Base-by-base conservation (phyloP, 2,888 invertebrate species). In the Noctua fimbriata region DNA sequence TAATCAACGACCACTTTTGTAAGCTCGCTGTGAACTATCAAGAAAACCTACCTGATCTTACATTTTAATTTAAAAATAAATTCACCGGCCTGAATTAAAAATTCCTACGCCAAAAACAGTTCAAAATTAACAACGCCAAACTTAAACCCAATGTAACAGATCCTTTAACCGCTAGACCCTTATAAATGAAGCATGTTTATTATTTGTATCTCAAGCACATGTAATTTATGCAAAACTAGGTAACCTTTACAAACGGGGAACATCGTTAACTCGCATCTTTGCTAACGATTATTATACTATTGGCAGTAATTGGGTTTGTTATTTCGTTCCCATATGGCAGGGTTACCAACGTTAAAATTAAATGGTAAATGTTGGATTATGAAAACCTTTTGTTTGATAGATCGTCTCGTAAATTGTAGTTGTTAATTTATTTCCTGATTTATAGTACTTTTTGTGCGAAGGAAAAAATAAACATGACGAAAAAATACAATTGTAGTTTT, bases 201-300 rank as follows among this genome's bases (percentile, higher is more conserved):
- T 74, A 69, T 41, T 74, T 49, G 69, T 82, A 75, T 83, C 72
- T 81, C 73, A 79, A 87, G 78, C 79, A 87, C 81, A 76, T 78
- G 87, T 87, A 85, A 87, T 85, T 82, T 83, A 81, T 88, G 83
- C 87, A 87, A 88, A 88, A 88, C 88, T 88, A 89, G 88, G 88
- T 89, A 92, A 92, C 92, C 89, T 90, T 90, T 84, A 70, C 76
- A 83, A 82, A 63, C 79, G 74, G 84, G 87, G 88, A 83, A 84
- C 87, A 87, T 91, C 90, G 92, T 92, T 92, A 92, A 90, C 91
- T 89, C 87, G 79, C 88, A 87, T 91, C 90, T 89, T 89, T 87
- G 81, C 88, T 87, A 84, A 87, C 85, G 86, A 89, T 88, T 85
- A 88, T 86, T 83, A 89, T 89, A 88, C 87, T 89, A 90, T 89